Evolutionary conservation across 2,113 vertebrate species (phyloP), one percentile per base, ranked within the genome.

Genomic region (Symphodus melops): DNA sequence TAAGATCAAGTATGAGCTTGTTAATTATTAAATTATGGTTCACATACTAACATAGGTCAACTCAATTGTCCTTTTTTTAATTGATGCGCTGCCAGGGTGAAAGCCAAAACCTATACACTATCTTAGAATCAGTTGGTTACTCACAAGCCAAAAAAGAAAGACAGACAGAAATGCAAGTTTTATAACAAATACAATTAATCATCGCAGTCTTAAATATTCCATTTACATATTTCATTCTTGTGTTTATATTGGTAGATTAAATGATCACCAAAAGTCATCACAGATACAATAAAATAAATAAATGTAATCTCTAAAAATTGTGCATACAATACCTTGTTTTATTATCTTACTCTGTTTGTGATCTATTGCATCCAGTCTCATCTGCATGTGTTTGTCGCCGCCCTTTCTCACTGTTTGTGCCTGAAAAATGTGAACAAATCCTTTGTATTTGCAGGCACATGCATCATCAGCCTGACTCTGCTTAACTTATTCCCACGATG

Each of bases 311-410:
- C 58, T 54, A 25, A 46, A 51, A 14, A 37, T 77, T 77, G 69
- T 68, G 75, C 78, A 88, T 39, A 74, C 54, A 79, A 75, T 68
- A 5, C 46, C 55, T 41, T 7, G 20, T 42, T 44, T n/a, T 66
- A 28, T 12, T 11, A 63, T 63, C 41, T 9, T 14, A 8, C 56
- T n/a, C 68, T 51, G 69, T 13, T 12, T 59, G n/a, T 51, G 36
- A 75, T 63, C n/a, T 60, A 64, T 67, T 63, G 39, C 39, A 70
- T 68, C 54, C 65, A 20, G 37, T n/a, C 70, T 76, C 68, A 77
- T 72, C 61, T 83, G 64, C 85, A 72, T 80, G 68, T 56, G 23
- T 75, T 80, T 84, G 64, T 60, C 75, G 52, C 57, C 10, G 12
- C 66, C 52, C 64, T 61, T 53, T 20, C 5, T 20, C 42, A 52